Percentiles rank a stretch among this genome's conserved stretches.
These are phyloP conservation scores for Brachyistius frenatus DNA, from an alignment of 2,113 vertebrate species.

Conservation along the genomic window DNA sequence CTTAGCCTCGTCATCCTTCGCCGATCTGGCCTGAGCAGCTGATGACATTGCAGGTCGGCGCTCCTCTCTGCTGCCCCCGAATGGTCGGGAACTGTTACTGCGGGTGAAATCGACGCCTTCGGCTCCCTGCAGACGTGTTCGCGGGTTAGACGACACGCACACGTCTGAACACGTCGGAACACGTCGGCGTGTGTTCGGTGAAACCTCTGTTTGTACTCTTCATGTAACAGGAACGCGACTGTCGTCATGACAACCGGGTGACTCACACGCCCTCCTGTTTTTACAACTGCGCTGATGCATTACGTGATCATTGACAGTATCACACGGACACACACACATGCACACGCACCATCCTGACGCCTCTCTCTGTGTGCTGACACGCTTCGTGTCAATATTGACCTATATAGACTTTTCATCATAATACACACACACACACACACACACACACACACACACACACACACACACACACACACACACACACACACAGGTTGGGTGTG, in stretches of 20 bases:
- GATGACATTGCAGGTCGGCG: too few relatives aligned
- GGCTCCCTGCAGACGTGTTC: too few relatives aligned
- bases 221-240: too few relatives aligned
- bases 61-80: too few relatives aligned
- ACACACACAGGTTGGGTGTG: slow-evolving; percentile 29
- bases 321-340: slow-evolving; percentile 5
- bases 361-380: not conserved
- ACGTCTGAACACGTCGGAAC: too few relatives aligned
- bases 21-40: too few relatives aligned
- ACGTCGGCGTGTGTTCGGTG: too few relatives aligned
- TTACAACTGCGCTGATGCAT: not conserved
- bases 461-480: slow-evolving; percentile 11
- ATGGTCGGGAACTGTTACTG: too few relatives aligned
- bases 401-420: slow-evolving; percentile 26
- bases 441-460: slow-evolving; percentile 14
- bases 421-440: slow-evolving; percentile 9
- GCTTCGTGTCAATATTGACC: slow-evolving; percentile 49
- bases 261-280: not conserved
- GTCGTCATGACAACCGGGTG: slow-evolving; percentile 13
- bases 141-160: not conserved
- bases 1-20: too few relatives aligned
- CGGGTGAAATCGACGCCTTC: too few relatives aligned
- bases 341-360: not conserved
- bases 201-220: too few relatives aligned
- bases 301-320: not conserved